These are phyloP conservation scores for Delichon dasypus DNA, from an alignment of 2,797 vertebrate genomes.

Conservation along the genomic window DNA sequence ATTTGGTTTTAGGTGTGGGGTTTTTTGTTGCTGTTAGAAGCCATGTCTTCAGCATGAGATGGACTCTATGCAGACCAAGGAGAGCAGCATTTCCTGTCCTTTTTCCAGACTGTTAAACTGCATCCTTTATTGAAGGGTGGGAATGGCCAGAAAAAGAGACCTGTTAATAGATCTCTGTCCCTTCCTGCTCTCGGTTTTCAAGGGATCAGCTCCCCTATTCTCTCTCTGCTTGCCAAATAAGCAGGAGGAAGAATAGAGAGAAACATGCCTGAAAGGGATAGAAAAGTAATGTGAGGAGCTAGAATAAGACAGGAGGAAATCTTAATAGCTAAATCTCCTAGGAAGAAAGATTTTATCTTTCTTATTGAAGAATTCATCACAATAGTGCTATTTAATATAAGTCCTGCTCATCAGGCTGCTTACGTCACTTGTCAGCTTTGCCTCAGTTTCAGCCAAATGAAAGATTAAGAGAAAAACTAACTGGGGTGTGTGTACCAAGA, in stretches of 20 bases:
- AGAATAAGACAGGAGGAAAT: constrained; percentile 1
- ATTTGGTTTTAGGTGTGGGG: neutral
- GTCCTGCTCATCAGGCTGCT: constrained; percentile 35
- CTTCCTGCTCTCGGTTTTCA: neutral
- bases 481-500: neutral
- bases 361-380: constrained; percentile 56
- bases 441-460: constrained; percentile 4
- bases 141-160: neutral
- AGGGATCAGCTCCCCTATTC: neutral
- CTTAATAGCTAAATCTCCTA: constrained; percentile 3
- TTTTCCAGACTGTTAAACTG: neutral
- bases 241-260: neutral
- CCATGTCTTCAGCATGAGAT: neutral
- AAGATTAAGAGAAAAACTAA: constrained; percentile 4
- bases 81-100: neutral
- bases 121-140: neutral
- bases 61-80: neutral
- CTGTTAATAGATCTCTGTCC: neutral
- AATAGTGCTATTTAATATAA: constrained; percentile 46
- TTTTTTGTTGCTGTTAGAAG: neutral
- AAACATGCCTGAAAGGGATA: neutral
- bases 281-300: neutral
- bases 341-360: constrained; percentile 49
- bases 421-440: constrained; percentile 28
- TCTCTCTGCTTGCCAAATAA: neutral